Evolutionary conservation across 2,888 invertebrate genomes (phyloP).

Genomic region (Phengaris arion): DNA sequence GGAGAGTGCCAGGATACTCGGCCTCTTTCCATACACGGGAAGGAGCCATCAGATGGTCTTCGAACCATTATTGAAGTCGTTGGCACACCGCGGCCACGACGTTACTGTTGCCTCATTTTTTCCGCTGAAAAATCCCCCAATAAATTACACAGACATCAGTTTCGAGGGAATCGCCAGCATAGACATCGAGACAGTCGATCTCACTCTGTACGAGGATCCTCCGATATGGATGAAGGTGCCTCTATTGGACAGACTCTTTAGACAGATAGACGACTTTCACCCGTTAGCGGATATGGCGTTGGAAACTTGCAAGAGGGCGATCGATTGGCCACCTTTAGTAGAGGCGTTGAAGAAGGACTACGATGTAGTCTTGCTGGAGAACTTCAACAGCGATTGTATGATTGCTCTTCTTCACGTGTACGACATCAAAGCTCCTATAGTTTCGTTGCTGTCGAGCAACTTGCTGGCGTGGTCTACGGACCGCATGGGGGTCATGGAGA

Average conservation of each 20-base stretch:
- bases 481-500: slow-evolving; percentile 68
- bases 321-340: slow-evolving; percentile 58
- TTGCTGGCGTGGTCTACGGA: slow-evolving; percentile 78
- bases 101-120: slow-evolving; percentile 81
- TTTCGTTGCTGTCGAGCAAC: slow-evolving; percentile 77
- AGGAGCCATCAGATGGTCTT: slow-evolving; percentile 83
- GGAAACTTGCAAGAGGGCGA: slow-evolving; percentile 59
- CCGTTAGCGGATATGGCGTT: slow-evolving; percentile 58
- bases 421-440: slow-evolving; percentile 72
- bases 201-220: slow-evolving; percentile 51
- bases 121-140: slow-evolving; percentile 68
- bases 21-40: slow-evolving; percentile 79
- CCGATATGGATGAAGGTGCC: slow-evolving; percentile 47
- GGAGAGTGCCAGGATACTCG: slow-evolving; percentile 73
- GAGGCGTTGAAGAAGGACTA: slow-evolving; percentile 70
- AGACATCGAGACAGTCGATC: slow-evolving; percentile 60
- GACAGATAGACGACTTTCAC: slow-evolving; percentile 51
- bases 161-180: slow-evolving; percentile 61
- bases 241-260: slow-evolving; percentile 51
- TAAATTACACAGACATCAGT: slow-evolving; percentile 67
- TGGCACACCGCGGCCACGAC: slow-evolving; percentile 80
- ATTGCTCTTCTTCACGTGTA: slow-evolving; percentile 80
- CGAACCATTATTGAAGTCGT: slow-evolving; percentile 72
- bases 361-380: slow-evolving; percentile 81
- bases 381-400: slow-evolving; percentile 83